phyloP scores from a whole-genome alignment of 2,113 vertebrate species.

The Galbula dea region DNA sequence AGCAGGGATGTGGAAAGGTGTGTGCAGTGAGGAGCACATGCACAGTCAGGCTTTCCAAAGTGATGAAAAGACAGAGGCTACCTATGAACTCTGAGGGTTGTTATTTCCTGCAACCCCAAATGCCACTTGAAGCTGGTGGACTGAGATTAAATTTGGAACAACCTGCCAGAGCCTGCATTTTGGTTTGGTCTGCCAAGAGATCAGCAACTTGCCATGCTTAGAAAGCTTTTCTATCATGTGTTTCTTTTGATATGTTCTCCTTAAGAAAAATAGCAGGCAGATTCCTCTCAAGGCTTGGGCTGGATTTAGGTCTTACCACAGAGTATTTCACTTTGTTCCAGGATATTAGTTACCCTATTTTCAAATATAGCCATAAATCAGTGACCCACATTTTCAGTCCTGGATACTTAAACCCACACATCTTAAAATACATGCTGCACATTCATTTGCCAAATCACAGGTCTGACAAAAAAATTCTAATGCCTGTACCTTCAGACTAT shows the following conservation, averaged over 20 bases:
- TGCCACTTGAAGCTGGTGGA: not conserved
- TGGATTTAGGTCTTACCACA: not conserved
- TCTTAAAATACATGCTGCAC: not conserved
- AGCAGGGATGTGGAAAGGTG: not conserved
- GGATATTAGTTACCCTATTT: not conserved
- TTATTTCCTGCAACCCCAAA: not conserved
- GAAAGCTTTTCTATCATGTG: not conserved
- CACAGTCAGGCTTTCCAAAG: not conserved
- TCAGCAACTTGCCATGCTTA: not conserved
- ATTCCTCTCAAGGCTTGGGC: not conserved
- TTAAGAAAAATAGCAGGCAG: constrained; percentile 4
- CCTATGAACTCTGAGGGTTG: not conserved
- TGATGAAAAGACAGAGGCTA: not conserved
- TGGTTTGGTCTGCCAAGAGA: not conserved
- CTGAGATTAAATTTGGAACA: not conserved
- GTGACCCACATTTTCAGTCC: not conserved
- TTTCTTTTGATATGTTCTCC: not conserved
- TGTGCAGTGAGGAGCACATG: accelerated
- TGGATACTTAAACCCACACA: not conserved
- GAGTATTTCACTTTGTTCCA: not conserved
- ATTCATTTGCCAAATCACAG: not conserved
- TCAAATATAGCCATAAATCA: not conserved
- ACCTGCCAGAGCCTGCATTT: not conserved
- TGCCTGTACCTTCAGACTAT: not conserved
- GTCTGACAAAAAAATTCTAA: not conserved